Percentiles rank a stretch among this genome's conserved stretches.
Conservation (phyloP, 2,888 invertebrate genomes). For the Subacronicta megacephala region DNA sequence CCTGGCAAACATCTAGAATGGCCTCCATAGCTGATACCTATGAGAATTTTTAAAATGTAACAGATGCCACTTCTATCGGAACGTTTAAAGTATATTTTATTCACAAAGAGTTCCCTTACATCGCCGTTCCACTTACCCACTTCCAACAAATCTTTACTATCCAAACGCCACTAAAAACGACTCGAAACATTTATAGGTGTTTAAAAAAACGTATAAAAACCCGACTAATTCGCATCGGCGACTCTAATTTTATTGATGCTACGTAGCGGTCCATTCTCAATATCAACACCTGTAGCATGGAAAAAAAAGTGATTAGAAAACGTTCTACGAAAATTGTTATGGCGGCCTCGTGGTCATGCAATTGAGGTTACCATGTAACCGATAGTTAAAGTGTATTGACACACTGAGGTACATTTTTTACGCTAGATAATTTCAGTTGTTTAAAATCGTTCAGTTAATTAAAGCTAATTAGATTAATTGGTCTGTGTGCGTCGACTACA, state of each 20-base stretch:
- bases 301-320: slow-evolving; percentile 54
- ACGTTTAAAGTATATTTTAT: too few relatives aligned
- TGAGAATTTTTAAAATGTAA: too few relatives aligned
- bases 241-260: slow-evolving; percentile 64
- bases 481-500: too few relatives aligned
- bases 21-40: too few relatives aligned
- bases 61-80: too few relatives aligned
- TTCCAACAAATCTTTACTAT: slow-evolving; percentile 12
- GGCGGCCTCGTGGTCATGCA: slow-evolving; percentile 18
- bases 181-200: slow-evolving; percentile 11
- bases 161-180: not conserved
- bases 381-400: slow-evolving; percentile 18
- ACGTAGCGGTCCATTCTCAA: slow-evolving; percentile 66
- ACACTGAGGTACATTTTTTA: not conserved
- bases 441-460: too few relatives aligned
- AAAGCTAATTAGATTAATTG: too few relatives aligned
- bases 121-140: slow-evolving; percentile 1
- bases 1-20: too few relatives aligned
- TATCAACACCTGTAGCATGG: slow-evolving; percentile 59
- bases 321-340: slow-evolving; percentile 37
- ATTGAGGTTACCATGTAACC: slow-evolving; percentile 50
- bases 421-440: too few relatives aligned
- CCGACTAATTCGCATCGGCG: slow-evolving; percentile 50
- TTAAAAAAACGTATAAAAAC: slow-evolving; percentile 30
- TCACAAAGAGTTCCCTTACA: too few relatives aligned